phyloP scores from a whole-genome alignment of 2,113 vertebrate genomes.

The Uropsilus gracilis region DNA sequence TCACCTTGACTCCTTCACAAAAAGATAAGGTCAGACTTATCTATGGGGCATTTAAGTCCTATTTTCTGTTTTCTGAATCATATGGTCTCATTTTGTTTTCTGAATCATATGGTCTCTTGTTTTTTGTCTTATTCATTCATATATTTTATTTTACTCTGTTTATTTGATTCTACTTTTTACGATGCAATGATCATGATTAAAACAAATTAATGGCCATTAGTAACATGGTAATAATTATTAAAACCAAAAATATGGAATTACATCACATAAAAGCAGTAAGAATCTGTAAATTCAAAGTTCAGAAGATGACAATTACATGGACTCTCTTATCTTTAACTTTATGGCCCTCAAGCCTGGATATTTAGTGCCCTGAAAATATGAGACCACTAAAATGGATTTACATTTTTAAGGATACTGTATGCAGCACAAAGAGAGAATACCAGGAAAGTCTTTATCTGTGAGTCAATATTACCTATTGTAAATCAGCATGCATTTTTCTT shows the following conservation, averaged over 20 bases:
- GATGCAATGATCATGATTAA: background rate
- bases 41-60: too few species aligned
- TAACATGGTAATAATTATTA: background rate
- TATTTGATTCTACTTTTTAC: too few species aligned
- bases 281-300: background rate
- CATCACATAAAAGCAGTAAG: background rate
- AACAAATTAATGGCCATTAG: background rate
- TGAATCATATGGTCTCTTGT: too few species aligned
- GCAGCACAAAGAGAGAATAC: background rate
- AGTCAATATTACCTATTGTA: too few species aligned
- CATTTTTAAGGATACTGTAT: background rate
- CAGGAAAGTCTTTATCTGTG: background rate
- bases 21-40: too few species aligned
- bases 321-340: background rate
- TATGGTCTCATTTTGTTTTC: too few species aligned
- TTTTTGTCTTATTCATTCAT: too few species aligned
- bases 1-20: background rate
- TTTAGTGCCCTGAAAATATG: background rate
- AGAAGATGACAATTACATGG: background rate
- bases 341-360: fast-evolving
- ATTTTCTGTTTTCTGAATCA: too few species aligned
- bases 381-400: background rate
- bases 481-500: too few species aligned
- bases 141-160: too few species aligned
- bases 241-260: background rate